Evolutionary conservation across 2,888 invertebrate species (phyloP).

Genomic region (Microchrysa polita): DNA sequence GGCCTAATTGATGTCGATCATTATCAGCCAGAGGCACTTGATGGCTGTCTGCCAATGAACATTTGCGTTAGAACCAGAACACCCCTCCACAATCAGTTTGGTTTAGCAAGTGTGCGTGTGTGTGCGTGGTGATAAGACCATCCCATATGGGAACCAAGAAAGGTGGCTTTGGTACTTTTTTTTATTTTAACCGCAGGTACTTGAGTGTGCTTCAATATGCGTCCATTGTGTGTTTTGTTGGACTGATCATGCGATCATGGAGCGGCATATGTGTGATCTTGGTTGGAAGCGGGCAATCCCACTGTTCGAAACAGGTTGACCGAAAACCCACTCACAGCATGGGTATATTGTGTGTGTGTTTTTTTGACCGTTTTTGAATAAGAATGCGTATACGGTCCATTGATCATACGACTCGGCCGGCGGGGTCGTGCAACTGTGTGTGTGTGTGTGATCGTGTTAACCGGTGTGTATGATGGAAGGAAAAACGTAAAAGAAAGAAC

Average conservation of each 20-base stretch:
- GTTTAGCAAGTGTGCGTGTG: no score
- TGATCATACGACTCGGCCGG: neutral
- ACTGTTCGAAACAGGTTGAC: conserved; percentile 25
- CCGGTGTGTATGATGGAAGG: neutral
- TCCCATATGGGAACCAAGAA: neutral
- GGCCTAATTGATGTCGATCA: neutral
- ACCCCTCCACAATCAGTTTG: neutral
- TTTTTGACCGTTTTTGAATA: neutral
- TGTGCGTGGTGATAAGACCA: conserved; percentile 3
- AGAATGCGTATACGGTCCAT: no score
- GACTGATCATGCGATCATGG: no score
- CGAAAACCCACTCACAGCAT: conserved; percentile 28
- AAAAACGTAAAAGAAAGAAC: conserved; percentile 45
- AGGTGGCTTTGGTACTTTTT: neutral
- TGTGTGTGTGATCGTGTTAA: neutral
- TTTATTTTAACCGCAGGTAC: neutral
- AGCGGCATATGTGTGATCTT: neutral
- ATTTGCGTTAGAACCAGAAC: neutral
- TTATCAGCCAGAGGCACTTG: conserved; percentile 3
- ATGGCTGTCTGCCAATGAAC: conserved; percentile 1
- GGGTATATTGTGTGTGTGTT: conserved; percentile 28
- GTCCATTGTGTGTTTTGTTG: neutral
- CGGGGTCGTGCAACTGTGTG: no score
- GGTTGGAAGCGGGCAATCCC: conserved; percentile 1
- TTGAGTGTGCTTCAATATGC: neutral